Evolutionary conservation across 2,797 vertebrate species (phyloP), one percentile per base, ranked within the genome.

Genomic region (Aldrovandia affinis): DNA sequence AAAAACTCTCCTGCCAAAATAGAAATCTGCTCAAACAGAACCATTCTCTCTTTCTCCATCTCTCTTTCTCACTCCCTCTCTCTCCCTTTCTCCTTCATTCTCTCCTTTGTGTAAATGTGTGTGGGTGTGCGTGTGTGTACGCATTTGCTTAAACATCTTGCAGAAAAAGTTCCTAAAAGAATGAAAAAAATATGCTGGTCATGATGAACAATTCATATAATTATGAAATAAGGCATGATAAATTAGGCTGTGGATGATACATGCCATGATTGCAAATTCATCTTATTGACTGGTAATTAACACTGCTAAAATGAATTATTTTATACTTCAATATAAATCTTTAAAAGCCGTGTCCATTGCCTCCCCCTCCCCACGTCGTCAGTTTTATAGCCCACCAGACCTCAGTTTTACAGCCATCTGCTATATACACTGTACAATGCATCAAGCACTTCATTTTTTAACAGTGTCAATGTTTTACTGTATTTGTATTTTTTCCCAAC

Each of bases 1-100:
- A 88, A 78, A 85, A 83, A 85, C 47, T 44, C 78, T 86, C 39
- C 85, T 88, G 87, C 81, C 59, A 83, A 85, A 70, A 84, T 85
- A 81, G 75, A 82, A 86, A 59, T 44, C 73, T 87, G 80, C 81
- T 88, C 44, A 50, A 52, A 47, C 55, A 83, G 59, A 89, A 88
- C n/a, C 57, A 30, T 47, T 42, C 33, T 36, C 68, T 25, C 50
- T 42, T 39, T 68, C 25, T 36, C 28, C 22, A n/a, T 33, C n/a
- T 28, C 83, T 54, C 7, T 52, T 33, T 82, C 63, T 36, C 65
- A 61, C 25, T 75, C 68, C 4, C 54, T n/a, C 30, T 68, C 57
- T 73, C 33, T 84, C 30, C 54, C 57, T 73, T 22, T 84, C 54
- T 83, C 33, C 30, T 0, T 75, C 10, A 28, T 36, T 42, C 28